Percentiles rank a stretch among this genome's conserved stretches.
phyloP scores from a whole-genome alignment of 2,113 vertebrate genomes.

The Nipponia nippon region DNA sequence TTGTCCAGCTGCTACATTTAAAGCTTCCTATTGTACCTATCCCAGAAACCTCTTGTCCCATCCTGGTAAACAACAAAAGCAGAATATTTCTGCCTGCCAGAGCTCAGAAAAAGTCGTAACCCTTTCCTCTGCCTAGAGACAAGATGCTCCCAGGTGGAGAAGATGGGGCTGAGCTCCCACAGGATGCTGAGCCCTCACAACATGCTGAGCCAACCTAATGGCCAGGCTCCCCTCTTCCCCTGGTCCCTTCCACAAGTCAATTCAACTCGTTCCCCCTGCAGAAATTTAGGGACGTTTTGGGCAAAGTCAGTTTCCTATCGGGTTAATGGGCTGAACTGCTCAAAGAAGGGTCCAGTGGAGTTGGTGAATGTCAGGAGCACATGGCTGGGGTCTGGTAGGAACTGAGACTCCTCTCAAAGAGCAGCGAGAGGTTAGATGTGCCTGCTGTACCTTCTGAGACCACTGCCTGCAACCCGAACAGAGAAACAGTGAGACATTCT shows the following conservation, averaged over 20 bases:
- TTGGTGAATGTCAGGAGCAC: fast-evolving
- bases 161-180: background rate
- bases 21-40: background rate
- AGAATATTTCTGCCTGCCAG: background rate
- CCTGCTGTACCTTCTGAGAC: background rate
- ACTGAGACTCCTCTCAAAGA: background rate
- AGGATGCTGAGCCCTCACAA: background rate
- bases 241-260: background rate
- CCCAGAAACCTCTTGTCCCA: background rate
- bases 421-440: background rate
- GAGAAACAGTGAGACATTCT: background rate
- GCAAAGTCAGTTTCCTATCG: background rate
- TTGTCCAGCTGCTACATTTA: fast-evolving
- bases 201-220: background rate
- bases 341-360: background rate
- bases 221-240: background rate
- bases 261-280: background rate
- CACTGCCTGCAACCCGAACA: background rate
- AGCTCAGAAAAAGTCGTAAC: background rate
- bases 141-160: background rate
- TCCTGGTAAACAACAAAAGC: background rate
- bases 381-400: background rate
- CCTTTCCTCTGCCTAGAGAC: background rate
- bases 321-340: background rate
- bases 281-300: background rate